These are phyloP conservation scores for Odontothrips loti DNA, from an alignment of 2,888 invertebrate species.

Conservation along the genomic window DNA sequence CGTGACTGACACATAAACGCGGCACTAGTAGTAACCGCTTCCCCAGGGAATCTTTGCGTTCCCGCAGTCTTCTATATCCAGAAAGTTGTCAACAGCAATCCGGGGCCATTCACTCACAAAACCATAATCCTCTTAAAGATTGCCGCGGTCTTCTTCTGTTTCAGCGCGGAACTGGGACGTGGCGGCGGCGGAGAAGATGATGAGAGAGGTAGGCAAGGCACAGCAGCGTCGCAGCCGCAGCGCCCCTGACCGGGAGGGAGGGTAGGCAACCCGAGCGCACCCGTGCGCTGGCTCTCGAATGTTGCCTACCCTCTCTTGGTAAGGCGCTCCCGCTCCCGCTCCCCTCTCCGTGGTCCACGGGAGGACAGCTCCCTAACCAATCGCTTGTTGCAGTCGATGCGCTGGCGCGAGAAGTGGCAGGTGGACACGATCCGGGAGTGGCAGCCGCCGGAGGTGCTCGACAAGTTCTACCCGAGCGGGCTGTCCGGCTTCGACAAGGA, in stretches of 20 bases:
- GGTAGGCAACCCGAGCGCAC: not conserved
- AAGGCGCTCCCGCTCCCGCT: too few relatives aligned
- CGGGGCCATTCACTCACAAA: too few relatives aligned
- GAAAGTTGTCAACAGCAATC: too few relatives aligned
- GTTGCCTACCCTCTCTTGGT: constrained; percentile 39
- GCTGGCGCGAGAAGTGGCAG: constrained; percentile 72
- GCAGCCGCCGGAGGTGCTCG: constrained; percentile 66
- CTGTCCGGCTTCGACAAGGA: constrained; percentile 76
- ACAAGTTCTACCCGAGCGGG: constrained; percentile 73
- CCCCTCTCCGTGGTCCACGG: too few relatives aligned
- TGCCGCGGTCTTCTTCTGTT: constrained; percentile 42
- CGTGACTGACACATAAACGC: too few relatives aligned
- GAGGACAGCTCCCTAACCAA: too few relatives aligned
- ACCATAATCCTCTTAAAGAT: too few relatives aligned
- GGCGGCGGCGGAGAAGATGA: constrained; percentile 87
- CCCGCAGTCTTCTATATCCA: too few relatives aligned
- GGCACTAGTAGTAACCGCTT: too few relatives aligned
- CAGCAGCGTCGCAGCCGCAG: not conserved
- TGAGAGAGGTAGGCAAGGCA: constrained; percentile 68
- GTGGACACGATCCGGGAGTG: constrained; percentile 65
- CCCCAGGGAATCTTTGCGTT: too few relatives aligned
- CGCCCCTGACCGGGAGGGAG: not conserved
- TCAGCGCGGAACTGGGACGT: constrained; percentile 82
- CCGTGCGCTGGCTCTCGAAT: constrained; percentile 1
- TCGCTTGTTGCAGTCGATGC: constrained; percentile 56